A percentile compares a stretch with the other conserved stretches of the same genome.
Conservation (phyloP, 2,888 invertebrate genomes). For the Perizoma affinitatum region DNA sequence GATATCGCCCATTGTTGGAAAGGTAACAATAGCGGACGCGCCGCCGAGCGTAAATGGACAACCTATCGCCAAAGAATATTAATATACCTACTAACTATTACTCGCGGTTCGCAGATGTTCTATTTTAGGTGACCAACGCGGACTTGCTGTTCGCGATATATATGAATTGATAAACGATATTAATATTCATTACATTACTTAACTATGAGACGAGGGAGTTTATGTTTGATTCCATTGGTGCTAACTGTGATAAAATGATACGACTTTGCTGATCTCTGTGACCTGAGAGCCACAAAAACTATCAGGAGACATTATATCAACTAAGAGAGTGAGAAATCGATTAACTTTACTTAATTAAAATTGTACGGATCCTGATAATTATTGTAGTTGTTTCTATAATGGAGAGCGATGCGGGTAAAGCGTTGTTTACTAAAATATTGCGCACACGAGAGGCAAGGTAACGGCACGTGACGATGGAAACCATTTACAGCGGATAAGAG, state of each 20-base stretch:
- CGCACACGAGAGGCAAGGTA: slow-evolving; percentile 26
- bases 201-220: not conserved
- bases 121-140: slow-evolving; percentile 63
- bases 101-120: slow-evolving; percentile 42
- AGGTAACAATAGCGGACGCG: slow-evolving; percentile 39
- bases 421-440: slow-evolving; percentile 17
- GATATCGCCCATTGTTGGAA: slow-evolving; percentile 45
- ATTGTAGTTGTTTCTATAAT: slow-evolving; percentile 2
- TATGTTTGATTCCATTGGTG: not conserved
- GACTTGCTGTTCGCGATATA: slow-evolving; percentile 36
- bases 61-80: slow-evolving; percentile 15
- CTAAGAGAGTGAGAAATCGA: slow-evolving; percentile 3
- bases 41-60: slow-evolving; percentile 32
- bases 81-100: no score
- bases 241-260: not conserved
- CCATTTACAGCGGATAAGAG: slow-evolving; percentile 45
- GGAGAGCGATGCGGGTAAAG: not conserved
- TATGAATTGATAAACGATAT: slow-evolving; percentile 21
- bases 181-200: not conserved
- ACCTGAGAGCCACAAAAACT: slow-evolving; percentile 6
- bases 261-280: slow-evolving; percentile 14
- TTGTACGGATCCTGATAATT: no score
- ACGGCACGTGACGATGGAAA: slow-evolving; percentile 43
- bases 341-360: slow-evolving; percentile 13
- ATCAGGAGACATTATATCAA: slow-evolving; percentile 8